phyloP scores from a whole-genome alignment of 30 jellyfish, hydroid and myxozoan genomes.

The Turritopsis dohrnii region DNA sequence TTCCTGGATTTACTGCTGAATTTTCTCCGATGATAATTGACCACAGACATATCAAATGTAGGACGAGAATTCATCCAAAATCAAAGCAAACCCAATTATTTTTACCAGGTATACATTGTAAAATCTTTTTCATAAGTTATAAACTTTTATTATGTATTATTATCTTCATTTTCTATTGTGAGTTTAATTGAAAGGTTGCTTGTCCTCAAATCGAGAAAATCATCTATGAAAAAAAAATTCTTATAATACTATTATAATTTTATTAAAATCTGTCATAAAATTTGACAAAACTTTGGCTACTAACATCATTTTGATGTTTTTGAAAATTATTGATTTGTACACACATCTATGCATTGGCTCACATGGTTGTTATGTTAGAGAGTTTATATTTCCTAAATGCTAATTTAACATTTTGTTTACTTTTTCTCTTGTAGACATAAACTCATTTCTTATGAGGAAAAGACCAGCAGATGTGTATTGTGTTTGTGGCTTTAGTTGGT shows the following conservation, averaged over 20 bases:
- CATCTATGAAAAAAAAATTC: background rate
- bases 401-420: background rate
- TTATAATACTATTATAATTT: background rate
- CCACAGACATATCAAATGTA: constrained; percentile 45
- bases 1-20: constrained; percentile 47
- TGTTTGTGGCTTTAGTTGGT: constrained; percentile 78
- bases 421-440: constrained; percentile 39
- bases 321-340: too few species aligned
- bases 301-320: too few species aligned
- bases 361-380: too few species aligned
- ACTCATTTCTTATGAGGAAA: constrained; percentile 40
- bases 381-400: too few species aligned
- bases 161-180: too few species aligned
- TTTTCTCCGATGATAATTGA: constrained; percentile 57
- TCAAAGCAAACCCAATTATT: constrained; percentile 76
- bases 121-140: too few species aligned
- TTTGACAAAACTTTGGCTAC: constrained; percentile 2
- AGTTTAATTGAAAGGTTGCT: too few species aligned
- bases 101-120: constrained; percentile 53
- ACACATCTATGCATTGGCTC: too few species aligned
- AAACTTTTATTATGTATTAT: too few species aligned
- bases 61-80: constrained; percentile 53
- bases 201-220: too few species aligned
- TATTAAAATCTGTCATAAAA: background rate
- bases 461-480: constrained; percentile 68